These are phyloP conservation scores for Callyntrura guangdongensis DNA, from an alignment of 2,888 invertebrate genomes.

Conservation along the genomic window DNA sequence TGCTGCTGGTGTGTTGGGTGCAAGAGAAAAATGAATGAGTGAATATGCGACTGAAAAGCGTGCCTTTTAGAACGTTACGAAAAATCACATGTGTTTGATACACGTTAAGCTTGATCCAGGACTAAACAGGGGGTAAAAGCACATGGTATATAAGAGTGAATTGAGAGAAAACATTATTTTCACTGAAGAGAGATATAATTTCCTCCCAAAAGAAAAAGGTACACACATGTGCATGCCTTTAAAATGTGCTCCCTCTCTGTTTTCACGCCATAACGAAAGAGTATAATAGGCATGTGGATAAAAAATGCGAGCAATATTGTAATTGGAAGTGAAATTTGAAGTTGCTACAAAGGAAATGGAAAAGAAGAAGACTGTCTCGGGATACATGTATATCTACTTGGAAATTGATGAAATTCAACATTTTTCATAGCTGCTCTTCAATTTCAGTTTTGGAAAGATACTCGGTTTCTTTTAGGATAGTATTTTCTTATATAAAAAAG, in stretches of 20 bases:
- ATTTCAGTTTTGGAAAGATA: not conserved
- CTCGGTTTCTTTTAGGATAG: not conserved
- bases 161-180: not conserved
- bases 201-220: too few relatives aligned
- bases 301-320: not conserved
- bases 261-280: not conserved
- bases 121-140: not conserved
- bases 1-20: not conserved
- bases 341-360: conserved; percentile 41
- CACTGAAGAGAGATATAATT: too few relatives aligned
- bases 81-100: not conserved
- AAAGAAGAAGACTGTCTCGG: not conserved
- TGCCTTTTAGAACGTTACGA: not conserved
- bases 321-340: conserved; percentile 28
- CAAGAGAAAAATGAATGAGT: conserved; percentile 8
- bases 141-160: not conserved
- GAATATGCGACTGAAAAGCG: not conserved
- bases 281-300: not conserved
- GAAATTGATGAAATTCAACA: conserved; percentile 29
- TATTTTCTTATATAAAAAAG: not conserved
- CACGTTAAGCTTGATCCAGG: not conserved
- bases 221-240: not conserved
- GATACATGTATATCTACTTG: conserved; percentile 25
- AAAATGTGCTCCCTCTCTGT: not conserved
- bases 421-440: not conserved